These are phyloP conservation scores for Toxotes lorentzi DNA, from an alignment of 2,797 vertebrate genomes.

Conservation along the genomic window DNA sequence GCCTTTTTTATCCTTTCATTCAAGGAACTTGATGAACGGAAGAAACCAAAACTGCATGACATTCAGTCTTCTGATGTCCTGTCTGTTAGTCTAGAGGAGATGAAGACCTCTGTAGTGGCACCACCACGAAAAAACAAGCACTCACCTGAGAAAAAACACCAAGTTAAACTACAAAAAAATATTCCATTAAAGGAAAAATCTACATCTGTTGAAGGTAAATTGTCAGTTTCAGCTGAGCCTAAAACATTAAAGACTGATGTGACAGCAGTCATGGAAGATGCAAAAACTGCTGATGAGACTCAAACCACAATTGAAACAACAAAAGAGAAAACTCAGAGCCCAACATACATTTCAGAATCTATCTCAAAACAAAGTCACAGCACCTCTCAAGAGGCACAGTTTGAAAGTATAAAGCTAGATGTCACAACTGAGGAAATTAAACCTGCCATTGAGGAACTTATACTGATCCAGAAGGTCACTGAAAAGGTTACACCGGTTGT, in stretches of 20 bases:
- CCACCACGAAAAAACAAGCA: constrained; percentile 67
- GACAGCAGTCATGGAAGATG: constrained; percentile 6
- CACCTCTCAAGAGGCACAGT: constrained; percentile 1
- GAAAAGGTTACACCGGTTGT: neutral
- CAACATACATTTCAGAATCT: neutral
- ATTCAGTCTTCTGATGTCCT: constrained; percentile 24
- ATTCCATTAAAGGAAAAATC: constrained; percentile 23
- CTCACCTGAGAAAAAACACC: constrained; percentile 47
- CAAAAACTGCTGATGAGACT: neutral
- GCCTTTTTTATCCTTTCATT: neutral
- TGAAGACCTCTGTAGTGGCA: constrained; percentile 46
- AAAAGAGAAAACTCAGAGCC: constrained; percentile 9
- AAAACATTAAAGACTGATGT: neutral
- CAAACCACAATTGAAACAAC: constrained; percentile 23
- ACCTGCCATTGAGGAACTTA: neutral
- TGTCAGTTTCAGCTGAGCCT: constrained; percentile 7
- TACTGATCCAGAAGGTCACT: constrained; percentile 4
- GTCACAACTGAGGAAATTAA: constrained; percentile 6
- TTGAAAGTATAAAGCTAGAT: neutral
- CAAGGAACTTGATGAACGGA: constrained; percentile 73
- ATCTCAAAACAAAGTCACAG: neutral
- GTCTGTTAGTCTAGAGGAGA: constrained; percentile 21
- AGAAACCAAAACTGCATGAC: constrained; percentile 49
- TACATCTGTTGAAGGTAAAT: constrained; percentile 10
- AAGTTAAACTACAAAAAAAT: constrained; percentile 13